These are phyloP conservation scores for Hydropsyche betteni DNA, from an alignment of 2,888 invertebrate genomes.

Conservation along the genomic window DNA sequence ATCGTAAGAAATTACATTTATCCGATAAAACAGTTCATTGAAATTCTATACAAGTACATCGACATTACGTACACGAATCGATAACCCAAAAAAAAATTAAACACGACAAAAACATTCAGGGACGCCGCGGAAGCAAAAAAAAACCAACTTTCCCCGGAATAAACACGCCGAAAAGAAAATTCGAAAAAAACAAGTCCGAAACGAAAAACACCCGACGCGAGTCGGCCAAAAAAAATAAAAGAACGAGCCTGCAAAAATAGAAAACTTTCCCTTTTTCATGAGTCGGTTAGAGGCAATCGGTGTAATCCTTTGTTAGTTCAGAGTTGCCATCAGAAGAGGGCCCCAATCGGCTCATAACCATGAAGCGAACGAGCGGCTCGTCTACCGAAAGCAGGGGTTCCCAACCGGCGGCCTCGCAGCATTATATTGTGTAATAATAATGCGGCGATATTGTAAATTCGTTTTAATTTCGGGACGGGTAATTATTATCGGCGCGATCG, in stretches of 20 bases:
- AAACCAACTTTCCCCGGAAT: not conserved
- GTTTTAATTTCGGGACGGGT: too few species aligned
- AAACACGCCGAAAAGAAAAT: not conserved
- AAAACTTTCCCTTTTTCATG: constrained; percentile 37
- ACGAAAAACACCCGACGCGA: not conserved
- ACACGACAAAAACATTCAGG: too few species aligned
- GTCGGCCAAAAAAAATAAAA: not conserved
- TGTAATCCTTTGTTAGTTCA: constrained; percentile 39
- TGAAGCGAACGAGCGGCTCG: constrained; percentile 61
- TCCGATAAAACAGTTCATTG: too few species aligned
- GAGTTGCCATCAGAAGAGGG: constrained; percentile 40
- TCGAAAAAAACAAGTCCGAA: not conserved
- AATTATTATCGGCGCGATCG: too few species aligned
- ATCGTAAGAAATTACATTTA: too few species aligned
- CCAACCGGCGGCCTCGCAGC: too few species aligned
- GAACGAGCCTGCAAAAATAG: constrained; percentile 25
- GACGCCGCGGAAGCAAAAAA: not conserved
- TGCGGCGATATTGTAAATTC: too few species aligned
- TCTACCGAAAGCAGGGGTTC: constrained; percentile 12
- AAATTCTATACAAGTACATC: too few species aligned
- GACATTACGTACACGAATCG: too few species aligned
- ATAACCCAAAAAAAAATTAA: too few species aligned
- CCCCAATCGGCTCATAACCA: constrained; percentile 67
- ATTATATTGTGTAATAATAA: too few species aligned
- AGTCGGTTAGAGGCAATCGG: constrained; percentile 39